phyloP scores from a whole-genome alignment of 2,797 vertebrate genomes.

The Setipinna tenuifilis region DNA sequence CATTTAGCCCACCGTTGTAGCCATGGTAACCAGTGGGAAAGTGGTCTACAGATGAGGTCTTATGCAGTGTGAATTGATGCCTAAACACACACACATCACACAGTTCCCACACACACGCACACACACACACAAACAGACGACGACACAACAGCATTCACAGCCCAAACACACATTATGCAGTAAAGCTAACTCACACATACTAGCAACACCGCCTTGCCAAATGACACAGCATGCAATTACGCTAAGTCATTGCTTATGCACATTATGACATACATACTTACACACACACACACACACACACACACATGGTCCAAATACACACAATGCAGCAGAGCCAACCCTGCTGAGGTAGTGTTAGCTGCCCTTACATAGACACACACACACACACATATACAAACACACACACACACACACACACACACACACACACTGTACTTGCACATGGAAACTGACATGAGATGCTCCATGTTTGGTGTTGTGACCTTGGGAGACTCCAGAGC shows the following conservation, averaged over 20 bases:
- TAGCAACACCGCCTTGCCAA: conserved; percentile 67
- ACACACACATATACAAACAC: conserved; percentile 34
- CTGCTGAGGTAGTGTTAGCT: neutral
- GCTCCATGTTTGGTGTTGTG: neutral
- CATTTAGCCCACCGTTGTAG: conserved; percentile 56
- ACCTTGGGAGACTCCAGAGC: neutral
- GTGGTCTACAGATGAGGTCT: conserved; percentile 53
- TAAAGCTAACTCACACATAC: conserved; percentile 55
- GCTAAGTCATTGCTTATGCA: conserved; percentile 48
- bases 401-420: conserved; percentile 32
- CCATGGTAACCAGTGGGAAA: conserved; percentile 56
- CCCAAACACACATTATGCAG: conserved; percentile 19
- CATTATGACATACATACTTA: conserved; percentile 37
- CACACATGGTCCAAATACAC: neutral
- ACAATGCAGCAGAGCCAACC: neutral
- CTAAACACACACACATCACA: conserved; percentile 21
- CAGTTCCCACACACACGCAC: neutral
- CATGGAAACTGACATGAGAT: neutral
- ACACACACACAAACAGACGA: conserved; percentile 5
- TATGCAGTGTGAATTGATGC: conserved; percentile 49
- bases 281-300: neutral
- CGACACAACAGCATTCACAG: neutral
- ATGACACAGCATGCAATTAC: conserved; percentile 60
- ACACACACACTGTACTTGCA: neutral
- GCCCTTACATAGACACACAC: conserved; percentile 6